Percentiles rank a stretch among this genome's conserved stretches.
Conservation (phyloP, 2,888 invertebrate species). For the Hipparchia sbordonii region DNA sequence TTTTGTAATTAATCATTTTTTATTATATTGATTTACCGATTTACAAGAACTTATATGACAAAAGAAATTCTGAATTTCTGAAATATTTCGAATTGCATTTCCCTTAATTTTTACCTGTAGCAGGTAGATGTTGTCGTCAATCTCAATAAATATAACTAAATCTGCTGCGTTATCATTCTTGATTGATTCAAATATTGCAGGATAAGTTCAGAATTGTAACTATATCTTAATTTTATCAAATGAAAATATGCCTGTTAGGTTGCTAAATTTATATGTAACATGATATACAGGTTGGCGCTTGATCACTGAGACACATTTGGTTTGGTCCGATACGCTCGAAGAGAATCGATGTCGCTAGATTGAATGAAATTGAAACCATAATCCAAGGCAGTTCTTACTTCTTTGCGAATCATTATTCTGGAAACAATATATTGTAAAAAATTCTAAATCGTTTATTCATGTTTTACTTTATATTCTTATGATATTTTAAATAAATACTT, state of each 20-base stretch:
- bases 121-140: neutral
- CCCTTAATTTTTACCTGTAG: neutral
- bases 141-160: neutral
- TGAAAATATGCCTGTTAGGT: slow-evolving; percentile 2
- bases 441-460: neutral
- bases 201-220: neutral
- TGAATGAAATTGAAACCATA: slow-evolving; percentile 67
- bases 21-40: neutral
- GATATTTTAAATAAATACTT: neutral
- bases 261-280: slow-evolving; percentile 54
- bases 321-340: slow-evolving; percentile 72
- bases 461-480: neutral
- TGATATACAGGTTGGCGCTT: slow-evolving; percentile 62
- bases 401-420: slow-evolving; percentile 54
- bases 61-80: neutral
- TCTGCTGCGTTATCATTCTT: neutral
- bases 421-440: neutral
- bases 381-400: slow-evolving; percentile 63
- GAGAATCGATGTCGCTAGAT: slow-evolving; percentile 61
- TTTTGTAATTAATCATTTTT: no score
- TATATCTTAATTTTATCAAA: neutral
- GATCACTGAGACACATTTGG: slow-evolving; percentile 72
- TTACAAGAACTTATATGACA: neutral
- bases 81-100: neutral
- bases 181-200: neutral